Conservation (phyloP, 2,113 vertebrate genomes). For the Paradoxurus hermaphroditus region DNA sequence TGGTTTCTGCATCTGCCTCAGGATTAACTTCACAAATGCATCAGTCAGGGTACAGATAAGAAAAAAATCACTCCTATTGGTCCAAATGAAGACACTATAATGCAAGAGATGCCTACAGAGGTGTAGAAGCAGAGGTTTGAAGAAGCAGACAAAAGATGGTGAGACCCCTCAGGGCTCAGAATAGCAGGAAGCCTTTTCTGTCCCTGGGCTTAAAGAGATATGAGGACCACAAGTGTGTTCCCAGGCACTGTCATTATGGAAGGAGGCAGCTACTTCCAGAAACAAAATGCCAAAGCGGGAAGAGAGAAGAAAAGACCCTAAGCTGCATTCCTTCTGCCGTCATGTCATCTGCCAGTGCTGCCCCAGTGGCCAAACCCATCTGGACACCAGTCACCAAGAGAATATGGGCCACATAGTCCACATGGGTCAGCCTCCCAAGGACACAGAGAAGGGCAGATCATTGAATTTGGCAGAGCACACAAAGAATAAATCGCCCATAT, state of each 20-base stretch:
- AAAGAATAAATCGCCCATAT: not conserved
- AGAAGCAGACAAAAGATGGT: not conserved
- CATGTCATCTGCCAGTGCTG: not conserved
- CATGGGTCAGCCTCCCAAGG: not conserved
- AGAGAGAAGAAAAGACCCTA: not conserved
- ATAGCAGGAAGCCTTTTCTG: not conserved
- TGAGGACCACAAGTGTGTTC: fast-evolving
- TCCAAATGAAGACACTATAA: not conserved
- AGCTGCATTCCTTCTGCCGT: not conserved
- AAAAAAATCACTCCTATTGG: not conserved
- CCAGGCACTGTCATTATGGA: not conserved
- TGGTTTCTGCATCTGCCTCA: not conserved
- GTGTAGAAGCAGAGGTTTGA: not conserved
- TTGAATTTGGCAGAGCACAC: not conserved
- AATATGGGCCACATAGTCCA: not conserved
- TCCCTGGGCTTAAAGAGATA: not conserved
- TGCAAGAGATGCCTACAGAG: not conserved
- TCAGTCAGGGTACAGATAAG: not conserved
- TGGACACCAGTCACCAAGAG: not conserved
- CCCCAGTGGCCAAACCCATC: not conserved
- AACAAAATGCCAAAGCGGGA: not conserved
- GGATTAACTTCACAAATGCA: not conserved
- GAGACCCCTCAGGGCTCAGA: not conserved
- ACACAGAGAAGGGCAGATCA: not conserved
- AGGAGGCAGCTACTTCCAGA: not conserved